Evolutionary conservation across 2,888 invertebrate species (phyloP).

Genomic region (Dugesia japonica): DNA sequence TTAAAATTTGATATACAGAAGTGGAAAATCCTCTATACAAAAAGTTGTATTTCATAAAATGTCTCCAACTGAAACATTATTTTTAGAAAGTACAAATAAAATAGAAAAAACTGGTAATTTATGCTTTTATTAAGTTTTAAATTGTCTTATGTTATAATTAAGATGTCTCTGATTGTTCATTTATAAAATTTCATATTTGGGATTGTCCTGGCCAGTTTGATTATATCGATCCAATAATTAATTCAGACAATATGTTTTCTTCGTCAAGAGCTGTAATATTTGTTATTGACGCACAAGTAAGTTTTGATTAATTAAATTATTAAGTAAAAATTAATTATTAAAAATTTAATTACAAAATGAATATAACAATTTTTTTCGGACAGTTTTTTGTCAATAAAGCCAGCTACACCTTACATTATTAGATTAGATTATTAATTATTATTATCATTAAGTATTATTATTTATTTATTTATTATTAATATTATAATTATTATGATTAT

Average conservation of each 20-base stretch:
- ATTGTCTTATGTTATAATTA: conserved; percentile 36
- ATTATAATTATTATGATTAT: not conserved
- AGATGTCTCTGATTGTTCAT: conserved; percentile 85
- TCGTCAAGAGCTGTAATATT: conserved; percentile 92
- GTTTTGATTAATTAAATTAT: not conserved
- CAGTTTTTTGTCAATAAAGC: too few species aligned
- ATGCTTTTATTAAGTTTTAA: not conserved
- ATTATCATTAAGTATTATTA: not conserved
- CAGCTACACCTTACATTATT: too few species aligned
- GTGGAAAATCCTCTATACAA: conserved; percentile 95
- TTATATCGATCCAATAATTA: conserved; percentile 84
- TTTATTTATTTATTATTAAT: not conserved
- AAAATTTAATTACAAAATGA: too few species aligned
- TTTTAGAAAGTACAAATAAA: conserved; percentile 91
- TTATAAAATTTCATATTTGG: conserved; percentile 99
- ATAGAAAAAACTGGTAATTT: conserved; percentile 69
- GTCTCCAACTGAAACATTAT: conserved; percentile 96
- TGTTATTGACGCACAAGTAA: conserved; percentile 78
- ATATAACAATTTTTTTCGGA: too few species aligned
- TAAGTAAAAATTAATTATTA: not conserved
- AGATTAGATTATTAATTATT: too few species aligned
- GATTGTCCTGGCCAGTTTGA: conserved; percentile 98
- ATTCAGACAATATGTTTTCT: conserved; percentile 84
- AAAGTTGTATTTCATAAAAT: conserved; percentile 99
- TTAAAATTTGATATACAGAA: conserved; percentile 53